Evolutionary conservation across 1,140 invertebrate genomes (phyloP).

Genomic region (Acromyrmex heyeri): DNA sequence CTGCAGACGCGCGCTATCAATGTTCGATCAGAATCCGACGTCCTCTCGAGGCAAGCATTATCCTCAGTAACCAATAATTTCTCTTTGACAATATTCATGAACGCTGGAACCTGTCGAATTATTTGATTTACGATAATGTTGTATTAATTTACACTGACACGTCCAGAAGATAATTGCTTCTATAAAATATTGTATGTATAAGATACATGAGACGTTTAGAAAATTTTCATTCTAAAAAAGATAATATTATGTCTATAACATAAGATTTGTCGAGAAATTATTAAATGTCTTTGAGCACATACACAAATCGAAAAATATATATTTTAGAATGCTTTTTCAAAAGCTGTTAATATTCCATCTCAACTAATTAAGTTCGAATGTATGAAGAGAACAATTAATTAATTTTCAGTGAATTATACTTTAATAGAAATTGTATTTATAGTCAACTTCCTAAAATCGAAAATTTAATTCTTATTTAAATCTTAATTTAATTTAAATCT

Average conservation of each 20-base stretch:
- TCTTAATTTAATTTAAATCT: too few species aligned
- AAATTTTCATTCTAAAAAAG: conserved; percentile 6
- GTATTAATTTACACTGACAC: background rate
- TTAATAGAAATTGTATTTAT: background rate
- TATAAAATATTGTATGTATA: background rate
- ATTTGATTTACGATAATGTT: conserved; percentile 6
- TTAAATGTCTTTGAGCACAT: background rate
- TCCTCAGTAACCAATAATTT: conserved; percentile 39
- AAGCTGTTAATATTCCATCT: background rate
- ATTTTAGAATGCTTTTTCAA: background rate
- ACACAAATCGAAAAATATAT: background rate
- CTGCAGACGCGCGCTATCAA: conserved; percentile 67
- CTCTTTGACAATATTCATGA: background rate
- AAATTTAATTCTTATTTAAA: background rate
- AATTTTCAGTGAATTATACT: background rate
- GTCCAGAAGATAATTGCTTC: background rate
- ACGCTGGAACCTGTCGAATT: conserved; percentile 60
- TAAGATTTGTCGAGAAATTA: background rate
- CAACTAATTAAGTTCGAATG: background rate
- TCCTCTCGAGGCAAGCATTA: conserved; percentile 66
- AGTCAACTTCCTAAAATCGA: background rate
- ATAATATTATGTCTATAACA: background rate
- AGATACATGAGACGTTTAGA: background rate
- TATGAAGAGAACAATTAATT: background rate
- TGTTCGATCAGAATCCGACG: background rate